Conservation (phyloP, 2,888 invertebrate genomes). For the Argyresthia albistria region DNA sequence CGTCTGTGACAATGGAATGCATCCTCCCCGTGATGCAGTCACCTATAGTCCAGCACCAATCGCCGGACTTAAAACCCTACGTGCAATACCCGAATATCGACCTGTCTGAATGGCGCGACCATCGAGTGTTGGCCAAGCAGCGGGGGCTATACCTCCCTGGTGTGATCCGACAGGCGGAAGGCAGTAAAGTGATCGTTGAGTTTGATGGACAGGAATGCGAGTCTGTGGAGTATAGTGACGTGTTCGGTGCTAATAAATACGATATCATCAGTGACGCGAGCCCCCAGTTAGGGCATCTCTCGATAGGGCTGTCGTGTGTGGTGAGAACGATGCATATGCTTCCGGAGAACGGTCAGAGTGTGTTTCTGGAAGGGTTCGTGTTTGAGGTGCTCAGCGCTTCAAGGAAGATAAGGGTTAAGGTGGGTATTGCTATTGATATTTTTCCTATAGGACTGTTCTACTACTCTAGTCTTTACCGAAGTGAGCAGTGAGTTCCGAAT, state of each 20-base stretch:
- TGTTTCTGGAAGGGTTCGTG: constrained; percentile 91
- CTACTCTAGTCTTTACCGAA: no score
- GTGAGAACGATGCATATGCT: constrained; percentile 76
- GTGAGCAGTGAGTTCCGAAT: no score
- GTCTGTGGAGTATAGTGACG: constrained; percentile 80
- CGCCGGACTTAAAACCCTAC: constrained; percentile 69
- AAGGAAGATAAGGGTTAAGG: constrained; percentile 62
- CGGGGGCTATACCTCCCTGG: constrained; percentile 89
- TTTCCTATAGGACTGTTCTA: no score
- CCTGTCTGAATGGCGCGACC: constrained; percentile 94
- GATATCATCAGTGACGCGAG: constrained; percentile 95
- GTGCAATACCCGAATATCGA: constrained; percentile 79
- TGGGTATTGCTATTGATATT: constrained; percentile 20
- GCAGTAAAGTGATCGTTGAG: constrained; percentile 83
- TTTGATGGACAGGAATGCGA: constrained; percentile 84
- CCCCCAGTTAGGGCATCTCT: constrained; percentile 87
- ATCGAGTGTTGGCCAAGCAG: constrained; percentile 91
- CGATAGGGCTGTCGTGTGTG: constrained; percentile 86
- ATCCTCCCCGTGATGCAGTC: constrained; percentile 39
- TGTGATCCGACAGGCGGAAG: constrained; percentile 83
- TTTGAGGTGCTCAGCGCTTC: constrained; percentile 62
- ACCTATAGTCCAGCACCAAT: constrained; percentile 55
- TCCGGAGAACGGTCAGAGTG: constrained; percentile 75
- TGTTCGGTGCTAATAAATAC: constrained; percentile 84
- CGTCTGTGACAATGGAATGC: constrained; percentile 31